Percentiles rank a stretch among this genome's conserved stretches.
phyloP scores from a whole-genome alignment of 2,113 vertebrate genomes.

The Phyllostomus discolor region DNA sequence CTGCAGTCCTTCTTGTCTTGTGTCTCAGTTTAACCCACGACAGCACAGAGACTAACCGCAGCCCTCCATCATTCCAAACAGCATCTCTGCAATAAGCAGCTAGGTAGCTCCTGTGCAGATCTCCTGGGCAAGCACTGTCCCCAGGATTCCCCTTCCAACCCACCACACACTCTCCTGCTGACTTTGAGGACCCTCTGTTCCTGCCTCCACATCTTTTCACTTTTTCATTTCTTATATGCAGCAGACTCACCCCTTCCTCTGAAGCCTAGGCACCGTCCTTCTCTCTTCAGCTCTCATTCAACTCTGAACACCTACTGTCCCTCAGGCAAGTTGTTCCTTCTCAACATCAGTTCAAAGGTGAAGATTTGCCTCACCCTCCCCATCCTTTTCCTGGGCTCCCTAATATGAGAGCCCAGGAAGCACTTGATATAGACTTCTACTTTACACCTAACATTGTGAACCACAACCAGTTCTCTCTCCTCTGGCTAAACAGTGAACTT shows the following conservation, averaged over 20 bases:
- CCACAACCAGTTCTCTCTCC: background rate
- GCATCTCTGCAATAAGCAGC: background rate
- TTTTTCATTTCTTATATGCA: background rate
- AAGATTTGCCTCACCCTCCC: background rate
- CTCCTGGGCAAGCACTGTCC: background rate
- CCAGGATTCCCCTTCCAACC: background rate
- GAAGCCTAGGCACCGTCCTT: too few relatives aligned
- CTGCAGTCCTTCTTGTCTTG: background rate
- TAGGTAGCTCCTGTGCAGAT: background rate
- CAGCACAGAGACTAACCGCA: background rate
- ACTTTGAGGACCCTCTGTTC: background rate
- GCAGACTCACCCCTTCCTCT: background rate
- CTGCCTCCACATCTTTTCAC: background rate
- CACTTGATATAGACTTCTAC: background rate
- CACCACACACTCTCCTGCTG: background rate
- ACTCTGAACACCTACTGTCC: background rate
- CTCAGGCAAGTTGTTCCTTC: accelerated
- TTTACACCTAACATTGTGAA: background rate
- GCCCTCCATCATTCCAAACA: background rate
- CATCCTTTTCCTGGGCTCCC: background rate
- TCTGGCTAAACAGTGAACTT: background rate
- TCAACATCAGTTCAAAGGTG: background rate
- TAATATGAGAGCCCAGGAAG: background rate
- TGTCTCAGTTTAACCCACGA: background rate
- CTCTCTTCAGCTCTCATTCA: background rate